These are phyloP conservation scores for Mastacembelus armatus DNA, from an alignment of 2,797 vertebrate genomes.

Conservation along the genomic window DNA sequence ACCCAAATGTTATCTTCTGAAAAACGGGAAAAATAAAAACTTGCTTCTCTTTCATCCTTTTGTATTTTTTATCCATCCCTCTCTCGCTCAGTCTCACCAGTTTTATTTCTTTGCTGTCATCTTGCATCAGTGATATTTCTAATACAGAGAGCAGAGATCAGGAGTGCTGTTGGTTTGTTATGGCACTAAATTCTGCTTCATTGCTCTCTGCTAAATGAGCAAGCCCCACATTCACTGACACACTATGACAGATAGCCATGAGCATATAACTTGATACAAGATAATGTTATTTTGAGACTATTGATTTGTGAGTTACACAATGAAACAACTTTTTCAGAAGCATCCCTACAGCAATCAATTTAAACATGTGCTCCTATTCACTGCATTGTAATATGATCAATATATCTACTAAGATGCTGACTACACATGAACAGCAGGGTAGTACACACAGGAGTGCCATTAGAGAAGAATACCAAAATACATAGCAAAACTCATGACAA, in stretches of 20 bases:
- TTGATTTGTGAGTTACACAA: constrained; percentile 67
- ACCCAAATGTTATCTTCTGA: constrained; percentile 14
- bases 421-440: constrained; percentile 45
- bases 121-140: constrained; percentile 37
- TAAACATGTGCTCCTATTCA: constrained; percentile 40
- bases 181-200: constrained; percentile 54
- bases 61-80: constrained; percentile 1
- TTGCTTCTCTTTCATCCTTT: not conserved
- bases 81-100: constrained; percentile 8
- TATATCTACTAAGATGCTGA: constrained; percentile 57
- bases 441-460: no score
- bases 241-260: constrained; percentile 58
- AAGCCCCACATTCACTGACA: constrained; percentile 28
- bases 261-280: constrained; percentile 54
- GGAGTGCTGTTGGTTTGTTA: constrained; percentile 57
- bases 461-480: constrained; percentile 24
- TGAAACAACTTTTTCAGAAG: constrained; percentile 59
- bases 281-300: constrained; percentile 67
- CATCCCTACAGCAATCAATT: constrained; percentile 56
- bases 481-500: constrained; percentile 22
- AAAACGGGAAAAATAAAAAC: constrained; percentile 21
- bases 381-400: constrained; percentile 60
- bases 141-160: constrained; percentile 56
- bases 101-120: constrained; percentile 40
- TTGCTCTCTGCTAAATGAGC: constrained; percentile 54